phyloP scores from a whole-genome alignment of 2,888 invertebrate species.

The Diarsia mendica region DNA sequence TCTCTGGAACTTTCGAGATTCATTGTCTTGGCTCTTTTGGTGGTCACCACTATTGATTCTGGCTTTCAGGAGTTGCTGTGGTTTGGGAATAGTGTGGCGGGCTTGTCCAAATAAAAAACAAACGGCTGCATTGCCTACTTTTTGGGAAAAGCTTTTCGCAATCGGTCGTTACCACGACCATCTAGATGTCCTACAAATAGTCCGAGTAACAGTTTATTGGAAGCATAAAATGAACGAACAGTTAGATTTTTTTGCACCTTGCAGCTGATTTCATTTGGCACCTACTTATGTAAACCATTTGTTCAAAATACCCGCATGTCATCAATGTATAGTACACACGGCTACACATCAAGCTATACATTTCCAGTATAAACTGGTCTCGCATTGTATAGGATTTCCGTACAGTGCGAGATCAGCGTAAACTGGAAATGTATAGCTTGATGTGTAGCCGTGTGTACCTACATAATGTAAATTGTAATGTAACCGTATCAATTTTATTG shows the following conservation, averaged over 20 bases:
- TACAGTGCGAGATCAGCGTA: no score
- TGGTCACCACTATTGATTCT: no score
- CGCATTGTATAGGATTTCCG: no score
- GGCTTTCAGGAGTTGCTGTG: no score
- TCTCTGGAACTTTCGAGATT: no score
- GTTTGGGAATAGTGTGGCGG: no score
- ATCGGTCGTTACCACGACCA: neutral
- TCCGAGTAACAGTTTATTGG: neutral
- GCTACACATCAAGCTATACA: no score
- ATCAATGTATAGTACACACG: no score
- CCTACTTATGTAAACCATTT: neutral
- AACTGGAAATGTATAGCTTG: no score
- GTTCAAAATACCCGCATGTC: slow-evolving; percentile 30
- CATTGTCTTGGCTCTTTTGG: no score
- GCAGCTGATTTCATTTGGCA: neutral
- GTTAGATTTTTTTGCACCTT: neutral
- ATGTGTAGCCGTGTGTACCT: no score
- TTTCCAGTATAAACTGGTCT: no score
- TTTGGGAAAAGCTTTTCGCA: neutral
- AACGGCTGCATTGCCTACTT: neutral
- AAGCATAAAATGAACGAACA: neutral
- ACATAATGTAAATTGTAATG: neutral
- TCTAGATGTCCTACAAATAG: neutral
- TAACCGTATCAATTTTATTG: neutral
- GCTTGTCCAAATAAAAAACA: neutral